Conservation (phyloP, 2,888 invertebrate species). For the Tipula confusa region DNA sequence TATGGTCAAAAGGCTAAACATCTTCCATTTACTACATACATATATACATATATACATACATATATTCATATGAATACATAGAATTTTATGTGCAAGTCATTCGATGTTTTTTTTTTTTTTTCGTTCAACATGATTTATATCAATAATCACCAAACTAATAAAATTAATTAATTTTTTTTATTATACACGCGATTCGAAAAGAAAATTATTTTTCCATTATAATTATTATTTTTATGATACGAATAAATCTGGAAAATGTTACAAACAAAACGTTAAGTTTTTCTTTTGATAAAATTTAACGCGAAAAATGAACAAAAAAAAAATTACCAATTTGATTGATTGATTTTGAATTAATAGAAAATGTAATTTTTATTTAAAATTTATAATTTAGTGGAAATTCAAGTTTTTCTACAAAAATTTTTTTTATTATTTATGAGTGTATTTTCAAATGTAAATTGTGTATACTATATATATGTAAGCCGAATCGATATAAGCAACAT, state of each 20-base stretch:
- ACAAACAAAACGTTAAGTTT: neutral
- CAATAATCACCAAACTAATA: constrained; percentile 20
- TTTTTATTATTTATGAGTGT: neutral
- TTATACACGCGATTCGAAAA: neutral
- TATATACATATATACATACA: neutral
- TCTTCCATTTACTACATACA: neutral
- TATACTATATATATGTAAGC: neutral
- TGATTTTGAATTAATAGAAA: constrained; percentile 3
- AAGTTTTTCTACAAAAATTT: neutral
- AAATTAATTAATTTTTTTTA: neutral
- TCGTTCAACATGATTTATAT: neutral
- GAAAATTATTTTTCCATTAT: neutral
- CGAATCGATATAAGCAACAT: neutral
- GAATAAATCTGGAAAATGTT: constrained; percentile 12
- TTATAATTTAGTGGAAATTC: neutral
- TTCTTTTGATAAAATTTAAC: neutral
- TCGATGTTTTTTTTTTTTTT: neutral
- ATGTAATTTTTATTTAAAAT: neutral
- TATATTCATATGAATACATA: too few relatives aligned
- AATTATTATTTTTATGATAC: neutral
- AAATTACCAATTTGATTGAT: neutral
- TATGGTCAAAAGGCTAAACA: constrained; percentile 25
- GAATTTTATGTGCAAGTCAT: neutral
- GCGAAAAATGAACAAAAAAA: neutral
- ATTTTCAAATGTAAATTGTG: neutral